These are phyloP conservation scores for Leucopsar rothschildi DNA, from an alignment of 2,113 vertebrate species.

Conservation along the genomic window DNA sequence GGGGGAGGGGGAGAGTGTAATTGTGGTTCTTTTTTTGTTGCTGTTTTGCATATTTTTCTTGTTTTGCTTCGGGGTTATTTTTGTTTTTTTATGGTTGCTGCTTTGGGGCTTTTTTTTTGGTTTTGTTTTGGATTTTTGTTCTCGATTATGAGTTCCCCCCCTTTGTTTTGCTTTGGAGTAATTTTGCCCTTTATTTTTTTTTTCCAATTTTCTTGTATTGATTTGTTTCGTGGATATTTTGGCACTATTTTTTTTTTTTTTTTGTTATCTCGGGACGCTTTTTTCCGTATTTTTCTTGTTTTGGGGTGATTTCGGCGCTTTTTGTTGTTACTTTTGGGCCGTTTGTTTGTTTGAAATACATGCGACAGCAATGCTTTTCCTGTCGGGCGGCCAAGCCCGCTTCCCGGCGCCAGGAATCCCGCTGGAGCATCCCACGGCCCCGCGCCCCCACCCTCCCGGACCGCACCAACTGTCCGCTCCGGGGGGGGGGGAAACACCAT, in stretches of 20 bases:
- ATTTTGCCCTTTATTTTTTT: background rate
- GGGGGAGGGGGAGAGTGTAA: too few species aligned
- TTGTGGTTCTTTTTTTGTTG: background rate
- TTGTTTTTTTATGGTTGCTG: too few species aligned
- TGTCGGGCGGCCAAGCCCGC: rapidly evolving
- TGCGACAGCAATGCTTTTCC: rapidly evolving
- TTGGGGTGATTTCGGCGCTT: too few species aligned
- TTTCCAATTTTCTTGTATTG: background rate
- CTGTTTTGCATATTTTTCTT: background rate
- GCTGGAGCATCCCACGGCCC: rapidly evolving
- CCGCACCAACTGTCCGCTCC: background rate
- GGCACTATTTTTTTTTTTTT: too few species aligned
- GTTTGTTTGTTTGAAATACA: background rate
- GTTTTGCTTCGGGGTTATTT: background rate
- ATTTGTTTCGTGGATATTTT: background rate
- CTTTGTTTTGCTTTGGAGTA: background rate
- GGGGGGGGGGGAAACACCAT: rapidly evolving
- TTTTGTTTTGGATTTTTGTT: background rate
- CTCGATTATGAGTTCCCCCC: too few species aligned
- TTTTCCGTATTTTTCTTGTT: rapidly evolving
- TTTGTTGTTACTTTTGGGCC: too few species aligned
- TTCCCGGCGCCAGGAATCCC: rapidly evolving
- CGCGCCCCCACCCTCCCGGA: too few species aligned
- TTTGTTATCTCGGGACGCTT: background rate
- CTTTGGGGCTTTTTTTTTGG: background rate